phyloP scores from a whole-genome alignment of 2,888 invertebrate genomes.

The Pandemis corylana region DNA sequence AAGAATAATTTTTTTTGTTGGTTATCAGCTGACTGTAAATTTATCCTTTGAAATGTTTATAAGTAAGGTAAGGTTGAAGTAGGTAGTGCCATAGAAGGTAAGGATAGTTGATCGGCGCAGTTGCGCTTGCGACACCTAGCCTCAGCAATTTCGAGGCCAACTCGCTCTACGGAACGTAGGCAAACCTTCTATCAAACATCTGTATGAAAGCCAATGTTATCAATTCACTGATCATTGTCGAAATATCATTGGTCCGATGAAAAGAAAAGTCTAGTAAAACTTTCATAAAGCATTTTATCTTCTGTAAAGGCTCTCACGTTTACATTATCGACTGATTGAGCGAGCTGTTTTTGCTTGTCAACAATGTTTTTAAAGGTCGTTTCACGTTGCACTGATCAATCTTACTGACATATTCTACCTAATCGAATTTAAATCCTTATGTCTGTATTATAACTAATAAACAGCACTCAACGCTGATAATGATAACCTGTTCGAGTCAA shows the following conservation, averaged over 20 bases:
- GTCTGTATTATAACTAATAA: neutral
- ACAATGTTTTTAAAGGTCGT: slow-evolving; percentile 25
- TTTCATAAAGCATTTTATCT: neutral
- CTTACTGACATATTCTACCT: slow-evolving; percentile 30
- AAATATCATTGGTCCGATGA: neutral
- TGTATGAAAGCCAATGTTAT: neutral
- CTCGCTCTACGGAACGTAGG: slow-evolving; percentile 23
- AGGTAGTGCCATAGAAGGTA: slow-evolving; percentile 15
- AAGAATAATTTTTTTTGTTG: too few species aligned
- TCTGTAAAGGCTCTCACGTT: slow-evolving; percentile 1
- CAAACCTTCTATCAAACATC: slow-evolving; percentile 9
- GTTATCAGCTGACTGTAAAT: too few species aligned
- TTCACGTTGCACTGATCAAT: slow-evolving; percentile 33
- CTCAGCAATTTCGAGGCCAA: slow-evolving; percentile 37
- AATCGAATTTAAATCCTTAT: neutral
- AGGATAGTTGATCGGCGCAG: neutral
- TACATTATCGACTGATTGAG: slow-evolving; percentile 5
- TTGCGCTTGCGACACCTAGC: slow-evolving; percentile 29
- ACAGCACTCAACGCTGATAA: neutral
- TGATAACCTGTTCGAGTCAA: neutral
- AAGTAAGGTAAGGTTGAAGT: neutral
- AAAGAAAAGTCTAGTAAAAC: neutral
- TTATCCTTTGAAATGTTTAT: too few species aligned
- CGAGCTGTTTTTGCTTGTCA: slow-evolving; percentile 1
- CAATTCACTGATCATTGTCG: neutral